These are phyloP conservation scores for Cirrhinus mrigala DNA, from an alignment of 2,797 vertebrate genomes.

Conservation along the genomic window DNA sequence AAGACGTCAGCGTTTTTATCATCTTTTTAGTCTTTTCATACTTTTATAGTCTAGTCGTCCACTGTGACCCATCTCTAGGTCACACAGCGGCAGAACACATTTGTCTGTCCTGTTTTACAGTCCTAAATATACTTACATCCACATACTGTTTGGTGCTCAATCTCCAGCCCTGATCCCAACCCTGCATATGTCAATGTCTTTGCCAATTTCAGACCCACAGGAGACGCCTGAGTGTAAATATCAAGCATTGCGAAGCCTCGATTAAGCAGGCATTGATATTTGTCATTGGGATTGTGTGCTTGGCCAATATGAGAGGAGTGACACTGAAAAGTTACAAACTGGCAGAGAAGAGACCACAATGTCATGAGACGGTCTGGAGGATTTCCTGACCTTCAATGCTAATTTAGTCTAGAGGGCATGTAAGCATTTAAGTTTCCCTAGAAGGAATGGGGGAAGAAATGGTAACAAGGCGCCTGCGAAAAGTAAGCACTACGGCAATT, in stretches of 20 bases:
- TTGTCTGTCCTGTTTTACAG: constrained; percentile 1
- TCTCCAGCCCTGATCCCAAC: neutral
- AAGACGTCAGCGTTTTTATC: neutral
- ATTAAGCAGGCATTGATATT: neutral
- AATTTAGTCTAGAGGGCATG: constrained; percentile 16
- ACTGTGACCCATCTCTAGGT: neutral
- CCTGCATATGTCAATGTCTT: neutral
- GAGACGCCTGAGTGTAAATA: neutral
- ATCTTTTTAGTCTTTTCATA: neutral
- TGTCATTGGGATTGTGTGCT: neutral
- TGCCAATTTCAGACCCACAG: neutral
- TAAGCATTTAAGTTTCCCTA: constrained; percentile 3
- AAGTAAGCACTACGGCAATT: neutral
- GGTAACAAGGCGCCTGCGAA: neutral
- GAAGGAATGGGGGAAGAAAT: neutral
- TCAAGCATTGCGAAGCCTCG: neutral
- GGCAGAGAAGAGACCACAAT: neutral
- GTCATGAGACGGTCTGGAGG: constrained; percentile 13
- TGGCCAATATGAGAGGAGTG: neutral
- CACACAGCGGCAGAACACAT: neutral
- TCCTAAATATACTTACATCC: neutral
- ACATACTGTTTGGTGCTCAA: neutral
- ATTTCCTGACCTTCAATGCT: constrained; percentile 33
- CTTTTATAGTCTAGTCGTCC: neutral
- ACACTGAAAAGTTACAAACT: neutral